Percentiles rank a stretch among this genome's conserved stretches.
Conservation (phyloP, 2,113 vertebrate species). For the Rhea pennata region DNA sequence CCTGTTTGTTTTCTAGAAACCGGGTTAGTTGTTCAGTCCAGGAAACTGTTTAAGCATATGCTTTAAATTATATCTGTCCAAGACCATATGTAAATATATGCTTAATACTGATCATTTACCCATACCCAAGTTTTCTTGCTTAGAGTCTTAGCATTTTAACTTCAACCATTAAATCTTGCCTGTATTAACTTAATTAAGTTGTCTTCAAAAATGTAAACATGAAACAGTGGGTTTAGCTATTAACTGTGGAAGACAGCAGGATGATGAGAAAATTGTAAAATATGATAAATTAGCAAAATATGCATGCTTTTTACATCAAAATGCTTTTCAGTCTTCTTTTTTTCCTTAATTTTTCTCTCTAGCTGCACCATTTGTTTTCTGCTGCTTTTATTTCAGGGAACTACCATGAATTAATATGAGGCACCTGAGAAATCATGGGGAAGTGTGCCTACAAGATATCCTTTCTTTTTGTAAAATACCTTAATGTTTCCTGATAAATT, state of each 20-base stretch:
- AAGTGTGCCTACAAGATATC: neutral
- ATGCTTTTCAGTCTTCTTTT: neutral
- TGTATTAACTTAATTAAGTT: neutral
- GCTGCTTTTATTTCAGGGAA: neutral
- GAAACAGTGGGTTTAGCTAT: neutral
- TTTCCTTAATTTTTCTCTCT: neutral
- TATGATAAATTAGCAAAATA: neutral
- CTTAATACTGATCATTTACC: neutral
- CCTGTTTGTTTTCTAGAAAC: neutral
- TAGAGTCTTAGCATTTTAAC: neutral
- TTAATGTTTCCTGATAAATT: neutral
- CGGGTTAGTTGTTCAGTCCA: neutral
- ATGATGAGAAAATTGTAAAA: neutral
- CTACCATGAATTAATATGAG: neutral
- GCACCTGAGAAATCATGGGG: neutral
- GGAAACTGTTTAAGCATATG: neutral
- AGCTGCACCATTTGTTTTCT: neutral
- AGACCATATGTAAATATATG: neutral
- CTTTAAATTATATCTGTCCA: neutral
- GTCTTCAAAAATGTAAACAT: neutral
- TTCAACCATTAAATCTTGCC: neutral
- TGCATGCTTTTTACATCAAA: neutral
- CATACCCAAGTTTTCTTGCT: neutral
- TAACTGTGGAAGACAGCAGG: neutral
- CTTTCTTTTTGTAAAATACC: neutral